A percentile compares a stretch with the other conserved stretches of the same genome.
Conservation (phyloP, 2,797 vertebrate species). For the Chelon labrosus region DNA sequence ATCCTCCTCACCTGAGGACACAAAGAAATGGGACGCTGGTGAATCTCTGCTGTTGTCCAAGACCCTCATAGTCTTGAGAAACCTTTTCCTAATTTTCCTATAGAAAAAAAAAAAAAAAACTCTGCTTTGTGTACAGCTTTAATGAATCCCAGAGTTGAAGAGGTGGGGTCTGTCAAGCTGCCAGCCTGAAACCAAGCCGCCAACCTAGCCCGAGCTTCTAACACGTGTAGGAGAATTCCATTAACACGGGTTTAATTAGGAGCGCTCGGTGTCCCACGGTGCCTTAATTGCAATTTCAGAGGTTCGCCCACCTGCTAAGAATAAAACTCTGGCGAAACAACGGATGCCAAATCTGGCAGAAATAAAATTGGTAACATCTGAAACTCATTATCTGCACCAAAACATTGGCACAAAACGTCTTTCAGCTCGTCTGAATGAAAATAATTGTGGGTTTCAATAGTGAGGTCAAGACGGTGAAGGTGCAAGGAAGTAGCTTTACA, state of each 20-base stretch:
- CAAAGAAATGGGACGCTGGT: constrained; percentile 3
- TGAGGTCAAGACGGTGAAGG: not conserved
- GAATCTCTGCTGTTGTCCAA: not conserved
- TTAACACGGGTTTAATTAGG: constrained; percentile 68
- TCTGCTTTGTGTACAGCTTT: constrained; percentile 24
- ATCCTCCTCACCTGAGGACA: constrained; percentile 89
- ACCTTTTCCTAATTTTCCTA: constrained; percentile 3
- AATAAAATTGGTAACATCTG: constrained; percentile 22
- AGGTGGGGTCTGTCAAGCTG: constrained; percentile 40
- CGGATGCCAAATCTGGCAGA: constrained; percentile 39
- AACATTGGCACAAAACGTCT: constrained; percentile 17
- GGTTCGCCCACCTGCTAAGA: constrained; percentile 63
- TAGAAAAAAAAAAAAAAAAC: not conserved
- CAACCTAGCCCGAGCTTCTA: constrained; percentile 37
- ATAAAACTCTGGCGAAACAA: constrained; percentile 52
- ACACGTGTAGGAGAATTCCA: constrained; percentile 57
- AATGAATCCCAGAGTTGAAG: constrained; percentile 52
- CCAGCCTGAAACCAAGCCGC: constrained; percentile 33
- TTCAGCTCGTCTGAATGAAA: constrained; percentile 17
- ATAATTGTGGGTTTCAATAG: not conserved
- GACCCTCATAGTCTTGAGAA: not conserved
- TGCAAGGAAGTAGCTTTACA: not conserved
- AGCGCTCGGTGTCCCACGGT: constrained; percentile 36
- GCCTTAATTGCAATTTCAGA: constrained; percentile 59
- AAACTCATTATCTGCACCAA: constrained; percentile 34